A percentile compares a stretch with the other conserved stretches of the same genome.
Conservation (phyloP, 2,797 vertebrate species). For the Adrianichthys oophorus region DNA sequence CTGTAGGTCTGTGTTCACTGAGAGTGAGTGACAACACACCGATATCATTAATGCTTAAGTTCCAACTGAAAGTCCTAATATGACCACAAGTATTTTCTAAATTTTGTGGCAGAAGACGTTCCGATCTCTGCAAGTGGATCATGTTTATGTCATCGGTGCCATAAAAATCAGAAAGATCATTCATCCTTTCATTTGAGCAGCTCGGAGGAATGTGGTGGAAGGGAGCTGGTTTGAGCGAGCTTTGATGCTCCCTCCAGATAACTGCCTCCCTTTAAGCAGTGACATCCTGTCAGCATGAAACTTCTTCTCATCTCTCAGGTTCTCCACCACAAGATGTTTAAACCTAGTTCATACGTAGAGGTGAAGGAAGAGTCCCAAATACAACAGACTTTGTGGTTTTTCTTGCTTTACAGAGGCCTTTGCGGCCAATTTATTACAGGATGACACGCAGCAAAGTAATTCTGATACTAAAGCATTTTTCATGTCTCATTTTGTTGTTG, state of each 20-base stretch:
- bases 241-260: conserved; percentile 77
- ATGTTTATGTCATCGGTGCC: conserved; percentile 1
- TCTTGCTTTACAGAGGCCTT: too few relatives aligned
- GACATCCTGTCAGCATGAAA: conserved; percentile 76
- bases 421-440: too few relatives aligned
- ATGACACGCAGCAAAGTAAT: too few relatives aligned
- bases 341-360: conserved; percentile 13
- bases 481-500: too few relatives aligned
- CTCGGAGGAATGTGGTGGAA: conserved; percentile 66
- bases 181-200: conserved; percentile 54
- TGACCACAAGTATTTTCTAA: too few relatives aligned
- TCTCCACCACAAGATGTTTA: conserved; percentile 71
- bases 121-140: neutral
- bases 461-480: too few relatives aligned
- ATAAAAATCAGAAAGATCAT: conserved; percentile 30
- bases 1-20: conserved; percentile 38
- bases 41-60: conserved; percentile 6
- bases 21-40: conserved; percentile 10
- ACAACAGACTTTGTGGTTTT: too few relatives aligned
- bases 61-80: too few relatives aligned
- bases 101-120: too few relatives aligned
- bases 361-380: too few relatives aligned
- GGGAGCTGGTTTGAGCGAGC: conserved; percentile 65
- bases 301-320: conserved; percentile 68
- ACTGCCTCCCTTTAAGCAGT: conserved; percentile 68